Percentiles rank a stretch among this genome's conserved stretches.
Evolutionary conservation across 2,888 invertebrate genomes (phyloP).

Genomic region (Drosophila helvetica): DNA sequence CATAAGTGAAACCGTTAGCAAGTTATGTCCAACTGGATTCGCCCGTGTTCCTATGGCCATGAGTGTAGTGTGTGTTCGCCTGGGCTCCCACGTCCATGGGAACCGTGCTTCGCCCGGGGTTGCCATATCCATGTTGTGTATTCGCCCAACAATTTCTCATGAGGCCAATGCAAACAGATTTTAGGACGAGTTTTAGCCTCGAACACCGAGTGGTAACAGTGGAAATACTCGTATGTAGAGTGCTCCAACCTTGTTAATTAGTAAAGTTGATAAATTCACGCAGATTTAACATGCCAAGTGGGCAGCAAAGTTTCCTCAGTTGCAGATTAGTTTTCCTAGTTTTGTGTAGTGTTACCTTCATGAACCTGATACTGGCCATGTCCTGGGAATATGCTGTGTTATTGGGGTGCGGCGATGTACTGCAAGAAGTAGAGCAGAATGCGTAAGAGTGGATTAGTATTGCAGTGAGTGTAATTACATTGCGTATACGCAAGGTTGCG

Average conservation of each 20-base stretch:
- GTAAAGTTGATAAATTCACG: slow-evolving; percentile 59
- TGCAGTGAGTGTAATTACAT: background rate
- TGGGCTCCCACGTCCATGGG: background rate
- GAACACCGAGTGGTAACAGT: slow-evolving; percentile 5
- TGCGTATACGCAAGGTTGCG: background rate
- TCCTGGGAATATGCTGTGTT: slow-evolving; percentile 5
- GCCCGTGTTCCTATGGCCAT: background rate
- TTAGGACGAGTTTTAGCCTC: slow-evolving; percentile 9
- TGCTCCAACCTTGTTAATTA: slow-evolving; percentile 55
- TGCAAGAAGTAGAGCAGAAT: slow-evolving; percentile 12
- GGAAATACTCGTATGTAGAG: background rate
- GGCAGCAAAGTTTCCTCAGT: slow-evolving; percentile 13
- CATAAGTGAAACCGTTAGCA: slow-evolving; percentile 65
- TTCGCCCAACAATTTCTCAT: slow-evolving; percentile 5
- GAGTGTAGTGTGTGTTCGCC: too few species aligned
- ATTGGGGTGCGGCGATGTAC: background rate
- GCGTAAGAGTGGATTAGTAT: background rate
- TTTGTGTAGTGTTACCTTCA: slow-evolving; percentile 10
- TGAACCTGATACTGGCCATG: slow-evolving; percentile 14
- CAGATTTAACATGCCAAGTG: slow-evolving; percentile 51
- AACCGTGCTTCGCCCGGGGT: background rate
- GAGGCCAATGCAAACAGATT: slow-evolving; percentile 23
- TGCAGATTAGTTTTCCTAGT: slow-evolving; percentile 7
- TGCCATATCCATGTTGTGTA: slow-evolving; percentile 27
- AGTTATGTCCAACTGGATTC: slow-evolving; percentile 43